Conservation (phyloP, 2,888 invertebrate species). For the Lysandra coridon region DNA sequence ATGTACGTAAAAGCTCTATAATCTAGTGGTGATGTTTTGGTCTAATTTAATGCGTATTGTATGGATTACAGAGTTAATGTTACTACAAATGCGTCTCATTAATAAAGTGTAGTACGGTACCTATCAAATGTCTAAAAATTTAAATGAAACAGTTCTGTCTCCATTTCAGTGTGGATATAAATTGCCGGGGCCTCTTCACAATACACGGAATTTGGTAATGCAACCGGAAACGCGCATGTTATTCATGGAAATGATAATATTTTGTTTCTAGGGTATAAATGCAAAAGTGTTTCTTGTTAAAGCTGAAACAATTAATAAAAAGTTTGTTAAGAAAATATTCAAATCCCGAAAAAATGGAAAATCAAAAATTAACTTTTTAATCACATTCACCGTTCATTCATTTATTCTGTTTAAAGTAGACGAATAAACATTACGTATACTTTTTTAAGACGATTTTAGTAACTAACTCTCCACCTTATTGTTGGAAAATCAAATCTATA, state of each 20-base stretch:
- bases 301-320: too few relatives aligned
- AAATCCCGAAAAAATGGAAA: too few relatives aligned
- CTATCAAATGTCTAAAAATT: constrained; percentile 25
- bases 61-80: neutral
- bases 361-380: too few relatives aligned
- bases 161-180: constrained; percentile 22
- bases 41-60: neutral
- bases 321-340: too few relatives aligned
- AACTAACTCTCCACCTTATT: too few relatives aligned
- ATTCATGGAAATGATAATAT: neutral
- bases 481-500: too few relatives aligned
- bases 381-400: too few relatives aligned
- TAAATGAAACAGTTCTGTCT: constrained; percentile 28
- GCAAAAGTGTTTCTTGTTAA: neutral
- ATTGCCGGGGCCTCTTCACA: constrained; percentile 7
- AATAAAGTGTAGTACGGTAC: neutral
- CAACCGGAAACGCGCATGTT: neutral
- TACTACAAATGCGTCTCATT: constrained; percentile 4
- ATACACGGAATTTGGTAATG: neutral
- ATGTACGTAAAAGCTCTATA: neutral
- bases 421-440: too few relatives aligned
- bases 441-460: too few relatives aligned
- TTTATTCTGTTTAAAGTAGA: too few relatives aligned
- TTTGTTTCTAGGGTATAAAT: neutral
- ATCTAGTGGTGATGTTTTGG: neutral